Evolutionary conservation across 2,888 invertebrate genomes (phyloP).

Genomic region (Leucozona laternaria): DNA sequence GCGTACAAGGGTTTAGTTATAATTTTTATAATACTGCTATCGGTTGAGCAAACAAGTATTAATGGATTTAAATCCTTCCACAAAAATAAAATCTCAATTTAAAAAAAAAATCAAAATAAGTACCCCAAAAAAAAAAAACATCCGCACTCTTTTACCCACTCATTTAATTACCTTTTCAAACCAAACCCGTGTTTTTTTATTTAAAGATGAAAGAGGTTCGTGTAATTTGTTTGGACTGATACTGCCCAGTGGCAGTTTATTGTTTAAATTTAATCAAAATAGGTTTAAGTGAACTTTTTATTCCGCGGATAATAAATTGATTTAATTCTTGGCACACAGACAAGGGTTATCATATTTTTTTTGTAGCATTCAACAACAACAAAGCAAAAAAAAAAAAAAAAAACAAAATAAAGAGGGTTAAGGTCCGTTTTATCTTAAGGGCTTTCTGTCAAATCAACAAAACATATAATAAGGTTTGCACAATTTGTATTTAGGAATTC

Average conservation of each 20-base stretch:
- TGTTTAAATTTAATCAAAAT: slow-evolving; percentile 28
- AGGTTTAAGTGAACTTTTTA: background rate
- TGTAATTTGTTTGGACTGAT: slow-evolving; percentile 12
- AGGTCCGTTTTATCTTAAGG: slow-evolving; percentile 10
- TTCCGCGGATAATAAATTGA: slow-evolving; percentile 18
- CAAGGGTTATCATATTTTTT: slow-evolving; percentile 10
- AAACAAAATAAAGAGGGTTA: background rate
- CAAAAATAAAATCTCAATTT: background rate
- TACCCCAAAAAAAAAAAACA: background rate
- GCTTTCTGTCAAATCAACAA: slow-evolving; percentile 30
- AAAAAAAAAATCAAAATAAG: background rate
- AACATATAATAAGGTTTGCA: background rate
- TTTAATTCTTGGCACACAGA: slow-evolving; percentile 7
- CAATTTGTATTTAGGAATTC: background rate
- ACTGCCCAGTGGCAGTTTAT: background rate
- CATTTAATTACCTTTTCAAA: slow-evolving; percentile 21
- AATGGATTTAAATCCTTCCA: background rate
- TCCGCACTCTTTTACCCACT: background rate
- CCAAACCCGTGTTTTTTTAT: slow-evolving; percentile 1
- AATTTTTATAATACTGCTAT: too few relatives aligned
- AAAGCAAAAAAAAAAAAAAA: background rate
- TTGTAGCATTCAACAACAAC: background rate
- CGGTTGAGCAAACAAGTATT: background rate
- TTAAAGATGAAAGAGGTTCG: slow-evolving; percentile 10
- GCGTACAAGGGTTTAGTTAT: too few relatives aligned